phyloP scores from a whole-genome alignment of 2,113 vertebrate species.

The Dicrurus megarhynchus region DNA sequence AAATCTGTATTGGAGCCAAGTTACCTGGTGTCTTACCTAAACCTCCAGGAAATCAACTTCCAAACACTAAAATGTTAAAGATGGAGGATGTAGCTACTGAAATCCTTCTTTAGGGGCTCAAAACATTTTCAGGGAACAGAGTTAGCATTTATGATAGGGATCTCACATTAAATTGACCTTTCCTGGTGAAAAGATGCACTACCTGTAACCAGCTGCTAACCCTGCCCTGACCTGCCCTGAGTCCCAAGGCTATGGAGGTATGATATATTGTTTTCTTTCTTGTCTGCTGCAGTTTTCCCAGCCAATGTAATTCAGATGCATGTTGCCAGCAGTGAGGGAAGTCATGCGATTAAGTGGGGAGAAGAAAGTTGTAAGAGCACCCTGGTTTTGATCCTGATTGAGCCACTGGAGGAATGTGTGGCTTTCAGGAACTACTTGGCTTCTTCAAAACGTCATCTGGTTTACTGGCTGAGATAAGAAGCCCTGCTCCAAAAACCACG shows the following conservation, averaged over 20 bases:
- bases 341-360: not conserved
- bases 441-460: not conserved
- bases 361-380: not conserved
- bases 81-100: not conserved
- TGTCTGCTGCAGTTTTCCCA: slow-evolving; percentile 24
- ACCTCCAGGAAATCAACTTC: not conserved
- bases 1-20: slow-evolving; percentile 16
- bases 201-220: slow-evolving; percentile 52
- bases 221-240: slow-evolving; percentile 23
- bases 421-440: not conserved
- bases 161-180: slow-evolving; percentile 52
- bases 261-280: not conserved
- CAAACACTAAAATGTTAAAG: not conserved
- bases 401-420: not conserved
- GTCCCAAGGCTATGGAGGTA: slow-evolving; percentile 42
- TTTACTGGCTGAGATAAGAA: not conserved
- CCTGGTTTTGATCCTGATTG: not conserved
- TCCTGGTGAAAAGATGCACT: slow-evolving; percentile 54
- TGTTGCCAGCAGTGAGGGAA: not conserved
- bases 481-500: not conserved
- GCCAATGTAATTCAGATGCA: not conserved
- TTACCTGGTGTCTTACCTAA: not conserved
- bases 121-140: slow-evolving; percentile 39
- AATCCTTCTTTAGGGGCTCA: slow-evolving; percentile 11
- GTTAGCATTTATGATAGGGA: slow-evolving; percentile 39